Evolutionary conservation across 2,888 invertebrate genomes (phyloP), one percentile per base, ranked within the genome.

Genomic region (Euplexia lucipara): DNA sequence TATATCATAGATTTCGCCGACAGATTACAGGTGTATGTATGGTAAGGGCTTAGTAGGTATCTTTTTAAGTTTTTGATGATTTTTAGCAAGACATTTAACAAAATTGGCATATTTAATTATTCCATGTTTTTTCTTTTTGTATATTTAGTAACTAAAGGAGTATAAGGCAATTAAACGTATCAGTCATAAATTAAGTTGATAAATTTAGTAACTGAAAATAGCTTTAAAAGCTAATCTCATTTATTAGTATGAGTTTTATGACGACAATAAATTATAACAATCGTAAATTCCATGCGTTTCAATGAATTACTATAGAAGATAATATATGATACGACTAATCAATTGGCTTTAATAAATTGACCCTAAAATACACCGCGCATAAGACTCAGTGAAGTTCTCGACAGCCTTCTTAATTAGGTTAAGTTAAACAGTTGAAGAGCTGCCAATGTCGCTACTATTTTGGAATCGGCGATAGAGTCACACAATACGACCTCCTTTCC

Each of bases 401-500:
- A 56, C 56, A 63, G 66, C 67, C 64, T 73, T 63, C 44, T 62
- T 62, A 64, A 70, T 68, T 71, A 48, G 63, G 71, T 72, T 66
- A 72, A 66, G 26, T 26, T 26, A 26, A 26, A 57, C 61, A 73
- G 48, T 76, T 78, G 76, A 79, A 70, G 22, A 64, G 57, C 32
- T 81, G 81, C 77, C 81, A 81, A 77, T 66, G 30, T 26, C 48
- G 61, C 45, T 53, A 70, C 81, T 63, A 60, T 73, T 79, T 76
- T 45, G 63, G 76, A 72, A 75, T 72, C 69, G 5, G 8, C 67
- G 51, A 63, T 61, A 61, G 52, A 64, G 30, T 32, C 44, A 32
- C 49, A 65, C 37, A 45, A n/a, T 42, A 48, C 70, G 74, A 71
- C 79, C 79, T 69, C 57, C 59, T 76, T 79, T 59, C 70, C 48